Conservation (phyloP, 2,888 invertebrate genomes). For the Siphonodentalium dalli region DNA sequence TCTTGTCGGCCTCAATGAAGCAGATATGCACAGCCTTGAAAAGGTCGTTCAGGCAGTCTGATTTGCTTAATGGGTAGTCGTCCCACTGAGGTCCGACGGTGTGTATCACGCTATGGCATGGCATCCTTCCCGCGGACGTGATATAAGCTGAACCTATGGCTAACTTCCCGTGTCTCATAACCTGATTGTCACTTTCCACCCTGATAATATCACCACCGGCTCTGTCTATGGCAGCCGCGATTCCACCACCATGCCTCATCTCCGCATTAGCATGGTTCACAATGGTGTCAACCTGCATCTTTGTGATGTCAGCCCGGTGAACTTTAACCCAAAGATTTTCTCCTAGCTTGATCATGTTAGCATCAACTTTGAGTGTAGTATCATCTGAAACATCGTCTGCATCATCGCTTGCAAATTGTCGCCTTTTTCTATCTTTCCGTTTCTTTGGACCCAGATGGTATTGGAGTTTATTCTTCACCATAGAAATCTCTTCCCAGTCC, state of each 20-base stretch:
- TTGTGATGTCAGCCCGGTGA: conserved; percentile 23
- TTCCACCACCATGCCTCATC: conserved; percentile 30
- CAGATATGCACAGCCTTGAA: conserved; percentile 29
- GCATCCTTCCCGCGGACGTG: conserved; percentile 28
- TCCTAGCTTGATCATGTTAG: too few relatives aligned
- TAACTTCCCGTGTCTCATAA: conserved; percentile 20
- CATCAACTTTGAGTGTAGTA: too few relatives aligned
- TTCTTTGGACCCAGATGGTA: too few relatives aligned
- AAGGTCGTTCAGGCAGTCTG: conserved; percentile 16
- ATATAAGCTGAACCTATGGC: conserved; percentile 23
- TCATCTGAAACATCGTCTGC: too few relatives aligned
- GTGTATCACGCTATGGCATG: conserved; percentile 27
- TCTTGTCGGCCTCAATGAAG: conserved; percentile 26
- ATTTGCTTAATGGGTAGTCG: conserved; percentile 10
- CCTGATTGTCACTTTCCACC: conserved; percentile 23
- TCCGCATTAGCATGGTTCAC: conserved; percentile 34
- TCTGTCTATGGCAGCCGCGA: conserved; percentile 26
- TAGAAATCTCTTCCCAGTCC: too few relatives aligned
- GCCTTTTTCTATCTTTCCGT: too few relatives aligned
- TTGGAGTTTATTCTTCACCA: too few relatives aligned
- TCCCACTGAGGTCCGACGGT: conserved; percentile 35
- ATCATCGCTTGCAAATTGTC: too few relatives aligned
- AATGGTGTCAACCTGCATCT: conserved; percentile 29
- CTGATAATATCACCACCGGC: conserved; percentile 30
- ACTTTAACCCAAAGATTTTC: too few relatives aligned